These are phyloP conservation scores for Pogonomyrmex barbatus DNA, from an alignment of 1,140 invertebrate species.

Conservation along the genomic window DNA sequence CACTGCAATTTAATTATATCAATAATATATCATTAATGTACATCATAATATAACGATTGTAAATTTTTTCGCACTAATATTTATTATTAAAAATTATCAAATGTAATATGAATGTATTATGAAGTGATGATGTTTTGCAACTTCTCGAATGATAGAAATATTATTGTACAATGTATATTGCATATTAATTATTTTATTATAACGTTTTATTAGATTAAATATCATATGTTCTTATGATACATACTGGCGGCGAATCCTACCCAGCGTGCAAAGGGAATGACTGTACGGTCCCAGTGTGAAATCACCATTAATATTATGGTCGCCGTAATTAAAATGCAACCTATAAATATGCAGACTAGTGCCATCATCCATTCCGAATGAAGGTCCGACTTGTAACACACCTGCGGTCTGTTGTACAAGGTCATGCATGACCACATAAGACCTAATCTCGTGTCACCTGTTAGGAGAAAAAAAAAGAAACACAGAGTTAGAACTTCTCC, in stretches of 20 bases:
- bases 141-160: neutral
- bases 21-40: neutral
- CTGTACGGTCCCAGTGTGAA: constrained; percentile 96
- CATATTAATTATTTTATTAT: neutral
- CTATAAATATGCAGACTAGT: constrained; percentile 95
- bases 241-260: constrained; percentile 97
- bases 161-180: neutral
- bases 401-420: constrained; percentile 94
- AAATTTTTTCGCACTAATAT: neutral
- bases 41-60: constrained; percentile 23
- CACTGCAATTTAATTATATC: constrained; percentile 88
- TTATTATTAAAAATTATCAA: constrained; percentile 14
- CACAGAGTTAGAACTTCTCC: neutral
- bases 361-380: constrained; percentile 96
- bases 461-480: constrained; percentile 73
- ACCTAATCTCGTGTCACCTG: constrained; percentile 95
- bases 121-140: neutral
- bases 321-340: constrained; percentile 96
- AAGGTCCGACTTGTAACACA: constrained; percentile 94
- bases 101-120: constrained; percentile 20
- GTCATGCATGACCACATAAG: constrained; percentile 98
- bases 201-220: constrained; percentile 21
- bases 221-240: constrained; percentile 81
- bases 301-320: constrained; percentile 95
- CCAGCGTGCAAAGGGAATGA: constrained; percentile 97